Conservation (phyloP, 2,797 vertebrate genomes). For the Furcifer pardalis region DNA sequence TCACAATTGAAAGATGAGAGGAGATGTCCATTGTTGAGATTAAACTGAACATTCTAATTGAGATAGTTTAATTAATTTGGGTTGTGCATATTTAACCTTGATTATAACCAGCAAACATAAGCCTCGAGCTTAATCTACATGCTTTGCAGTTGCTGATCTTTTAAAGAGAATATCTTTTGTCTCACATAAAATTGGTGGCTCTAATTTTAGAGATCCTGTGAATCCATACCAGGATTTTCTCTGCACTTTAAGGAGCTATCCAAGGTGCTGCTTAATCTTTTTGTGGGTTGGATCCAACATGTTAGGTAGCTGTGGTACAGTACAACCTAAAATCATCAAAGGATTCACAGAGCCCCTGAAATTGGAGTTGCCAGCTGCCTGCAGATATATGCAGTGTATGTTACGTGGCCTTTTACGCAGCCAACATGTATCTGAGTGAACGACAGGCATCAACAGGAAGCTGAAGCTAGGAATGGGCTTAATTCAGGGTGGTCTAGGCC, state of each 20-base stretch:
- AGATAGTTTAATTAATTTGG: slow-evolving; percentile 12
- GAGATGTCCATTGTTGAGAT: not conserved
- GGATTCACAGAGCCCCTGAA: no score
- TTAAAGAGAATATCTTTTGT: not conserved
- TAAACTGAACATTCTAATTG: not conserved
- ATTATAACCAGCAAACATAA: not conserved
- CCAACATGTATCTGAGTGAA: not conserved
- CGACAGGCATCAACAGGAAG: not conserved
- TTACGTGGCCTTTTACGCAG: not conserved
- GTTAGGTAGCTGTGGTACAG: no score
- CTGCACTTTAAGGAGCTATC: not conserved
- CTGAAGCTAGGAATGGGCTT: not conserved
- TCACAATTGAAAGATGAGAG: not conserved
- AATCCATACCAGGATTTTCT: not conserved
- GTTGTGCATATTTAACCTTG: slow-evolving; percentile 7
- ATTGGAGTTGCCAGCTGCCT: not conserved
- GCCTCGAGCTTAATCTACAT: not conserved
- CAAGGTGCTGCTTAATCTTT: not conserved
- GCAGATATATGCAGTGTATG: not conserved
- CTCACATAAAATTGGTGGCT: not conserved
- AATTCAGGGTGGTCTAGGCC: not conserved
- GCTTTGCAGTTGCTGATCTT: not conserved
- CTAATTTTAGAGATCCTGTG: not conserved
- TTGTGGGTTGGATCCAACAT: no score
- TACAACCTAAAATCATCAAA: no score